Conservation (phyloP, 2,113 vertebrate genomes). For the Epinephelus lanceolatus region DNA sequence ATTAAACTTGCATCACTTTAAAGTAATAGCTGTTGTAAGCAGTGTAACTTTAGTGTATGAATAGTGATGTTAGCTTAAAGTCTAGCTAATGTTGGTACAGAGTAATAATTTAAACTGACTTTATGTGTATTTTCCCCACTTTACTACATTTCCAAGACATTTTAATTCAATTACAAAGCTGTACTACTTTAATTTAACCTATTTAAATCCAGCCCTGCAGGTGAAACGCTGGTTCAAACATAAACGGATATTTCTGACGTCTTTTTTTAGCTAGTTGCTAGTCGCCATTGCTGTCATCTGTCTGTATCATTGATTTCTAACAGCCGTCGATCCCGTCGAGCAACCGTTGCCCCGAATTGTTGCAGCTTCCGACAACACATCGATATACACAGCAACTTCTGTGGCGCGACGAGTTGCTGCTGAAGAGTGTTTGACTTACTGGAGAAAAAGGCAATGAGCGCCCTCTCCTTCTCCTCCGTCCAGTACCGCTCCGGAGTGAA, state of each 20-base stretch:
- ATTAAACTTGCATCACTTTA: no score
- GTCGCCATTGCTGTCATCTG: constrained; percentile 53
- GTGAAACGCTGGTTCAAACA: background rate
- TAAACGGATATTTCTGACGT: background rate
- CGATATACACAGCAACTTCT: constrained; percentile 1
- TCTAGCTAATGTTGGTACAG: background rate
- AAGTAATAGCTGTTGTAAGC: background rate
- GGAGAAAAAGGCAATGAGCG: constrained; percentile 67
- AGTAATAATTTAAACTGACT: background rate
- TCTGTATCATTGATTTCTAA: constrained; percentile 31
- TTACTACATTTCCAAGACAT: background rate
- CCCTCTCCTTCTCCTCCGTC: constrained; percentile 72
- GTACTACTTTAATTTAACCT: background rate
- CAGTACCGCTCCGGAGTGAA: constrained; percentile 53
- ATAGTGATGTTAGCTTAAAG: background rate
- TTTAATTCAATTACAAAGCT: background rate
- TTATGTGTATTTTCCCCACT: background rate
- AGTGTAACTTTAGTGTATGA: background rate
- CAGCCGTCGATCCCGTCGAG: constrained; percentile 18
- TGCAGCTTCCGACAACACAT: background rate
- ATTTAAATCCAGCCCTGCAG: background rate
- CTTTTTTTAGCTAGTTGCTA: constrained; percentile 43
- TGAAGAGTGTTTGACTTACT: constrained; percentile 37
- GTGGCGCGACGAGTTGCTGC: fast-evolving
- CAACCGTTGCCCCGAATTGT: constrained; percentile 66